These are phyloP conservation scores for Triplophysa rosa DNA, from an alignment of 2,113 vertebrate genomes.

Conservation along the genomic window DNA sequence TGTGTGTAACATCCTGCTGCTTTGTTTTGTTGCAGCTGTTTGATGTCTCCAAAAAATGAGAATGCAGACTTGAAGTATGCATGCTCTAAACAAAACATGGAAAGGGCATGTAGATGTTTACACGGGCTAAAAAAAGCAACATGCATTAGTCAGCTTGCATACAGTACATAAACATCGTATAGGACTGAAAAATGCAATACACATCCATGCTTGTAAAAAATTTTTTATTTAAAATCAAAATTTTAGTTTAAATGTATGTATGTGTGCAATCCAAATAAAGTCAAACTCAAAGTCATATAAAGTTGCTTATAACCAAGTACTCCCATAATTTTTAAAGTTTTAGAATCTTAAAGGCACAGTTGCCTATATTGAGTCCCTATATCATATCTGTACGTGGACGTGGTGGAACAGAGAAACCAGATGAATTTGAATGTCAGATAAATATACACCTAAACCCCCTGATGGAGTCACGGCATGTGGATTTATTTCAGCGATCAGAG, in stretches of 20 bases:
- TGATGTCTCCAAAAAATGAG: not conserved
- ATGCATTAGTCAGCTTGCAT: not conserved
- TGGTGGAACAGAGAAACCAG: not conserved
- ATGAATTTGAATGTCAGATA: constrained; percentile 45
- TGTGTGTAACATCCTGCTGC: not conserved
- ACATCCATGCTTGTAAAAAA: not conserved
- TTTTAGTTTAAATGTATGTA: no score
- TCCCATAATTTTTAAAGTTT: not conserved
- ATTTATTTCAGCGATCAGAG: constrained; percentile 54
- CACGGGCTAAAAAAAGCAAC: constrained; percentile 17
- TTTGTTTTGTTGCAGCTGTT: not conserved
- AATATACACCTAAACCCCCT: constrained; percentile 1
- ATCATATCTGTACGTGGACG: constrained; percentile 3
- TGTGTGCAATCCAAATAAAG: no score
- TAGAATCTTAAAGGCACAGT: not conserved
- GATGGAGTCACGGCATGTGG: constrained; percentile 34
- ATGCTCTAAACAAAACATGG: not conserved
- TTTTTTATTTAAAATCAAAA: not conserved
- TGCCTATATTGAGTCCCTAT: constrained; percentile 7
- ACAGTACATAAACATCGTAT: constrained; percentile 4
- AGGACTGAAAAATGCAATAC: not conserved
- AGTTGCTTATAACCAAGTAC: not conserved
- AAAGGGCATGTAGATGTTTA: not conserved
- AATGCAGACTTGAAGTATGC: not conserved
- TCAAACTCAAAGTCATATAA: no score